phyloP scores from a whole-genome alignment of 2,797 vertebrate species.

The Pogonophryne albipinna region DNA sequence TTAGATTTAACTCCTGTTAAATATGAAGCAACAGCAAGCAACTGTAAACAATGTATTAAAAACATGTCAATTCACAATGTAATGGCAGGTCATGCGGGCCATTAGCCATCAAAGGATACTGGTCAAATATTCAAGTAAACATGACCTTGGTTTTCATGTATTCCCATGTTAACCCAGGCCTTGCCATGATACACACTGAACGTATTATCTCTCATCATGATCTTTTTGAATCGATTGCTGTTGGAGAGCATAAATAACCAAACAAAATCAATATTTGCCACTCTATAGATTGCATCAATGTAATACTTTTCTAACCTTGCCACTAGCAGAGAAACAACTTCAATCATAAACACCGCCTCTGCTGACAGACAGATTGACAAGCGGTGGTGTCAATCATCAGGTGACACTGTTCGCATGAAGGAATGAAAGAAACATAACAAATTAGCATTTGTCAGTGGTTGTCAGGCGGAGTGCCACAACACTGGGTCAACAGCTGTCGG shows the following conservation, averaged over 20 bases:
- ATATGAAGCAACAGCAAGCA: too few species aligned
- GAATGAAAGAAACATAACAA: conserved; percentile 38
- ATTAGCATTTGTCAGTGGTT: conserved; percentile 76
- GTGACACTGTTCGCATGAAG: conserved; percentile 48
- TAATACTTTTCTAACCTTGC: not conserved
- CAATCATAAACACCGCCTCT: conserved; percentile 5
- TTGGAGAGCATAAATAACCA: conserved; percentile 18
- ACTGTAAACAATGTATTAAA: too few species aligned
- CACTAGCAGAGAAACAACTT: conserved; percentile 1
- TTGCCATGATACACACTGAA: not conserved
- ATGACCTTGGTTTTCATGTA: not conserved
- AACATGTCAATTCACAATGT: too few species aligned
- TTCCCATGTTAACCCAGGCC: not conserved
- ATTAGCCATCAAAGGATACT: too few species aligned
- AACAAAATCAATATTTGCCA: conserved; percentile 22
- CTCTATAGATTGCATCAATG: not conserved
- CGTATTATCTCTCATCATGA: conserved; percentile 5
- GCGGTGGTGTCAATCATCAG: conserved; percentile 59
- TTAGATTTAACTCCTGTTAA: too few species aligned
- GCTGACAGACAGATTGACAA: conserved; percentile 54
- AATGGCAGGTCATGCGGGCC: too few species aligned
- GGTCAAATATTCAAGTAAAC: too few species aligned
- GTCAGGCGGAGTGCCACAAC: conserved; percentile 54
- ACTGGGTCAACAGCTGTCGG: conserved; percentile 71
- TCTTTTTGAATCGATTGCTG: conserved; percentile 10